These are phyloP conservation scores for Oscheius sp. DNA, from an alignment of 2,888 invertebrate species.

Conservation along the genomic window DNA sequence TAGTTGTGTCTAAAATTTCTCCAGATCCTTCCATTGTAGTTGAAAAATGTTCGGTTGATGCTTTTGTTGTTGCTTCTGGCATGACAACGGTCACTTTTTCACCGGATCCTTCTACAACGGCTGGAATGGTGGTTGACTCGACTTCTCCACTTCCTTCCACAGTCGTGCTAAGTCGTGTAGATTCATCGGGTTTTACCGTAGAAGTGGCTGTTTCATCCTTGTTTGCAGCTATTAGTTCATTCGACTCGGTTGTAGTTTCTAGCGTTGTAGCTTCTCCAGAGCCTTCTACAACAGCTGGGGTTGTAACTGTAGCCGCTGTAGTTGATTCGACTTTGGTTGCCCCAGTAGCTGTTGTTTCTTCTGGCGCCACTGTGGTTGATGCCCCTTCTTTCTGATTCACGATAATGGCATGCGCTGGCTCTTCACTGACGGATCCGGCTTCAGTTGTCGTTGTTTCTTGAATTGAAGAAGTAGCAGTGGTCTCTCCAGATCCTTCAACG, in stretches of 20 bases:
- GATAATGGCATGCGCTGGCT: constrained; percentile 25
- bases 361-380: neutral
- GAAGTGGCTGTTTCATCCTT: constrained; percentile 3
- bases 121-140: neutral
- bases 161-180: neutral
- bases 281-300: constrained; percentile 10
- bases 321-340: constrained; percentile 18
- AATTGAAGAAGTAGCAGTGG: neutral
- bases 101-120: constrained; percentile 19
- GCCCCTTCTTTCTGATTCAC: constrained; percentile 32
- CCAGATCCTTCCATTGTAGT: constrained; percentile 34
- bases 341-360: constrained; percentile 14
- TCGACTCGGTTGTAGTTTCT: constrained; percentile 12
- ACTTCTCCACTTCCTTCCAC: neutral
- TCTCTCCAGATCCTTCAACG: constrained; percentile 7
- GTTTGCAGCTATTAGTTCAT: constrained; percentile 19
- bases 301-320: neutral
- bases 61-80: too few relatives aligned
- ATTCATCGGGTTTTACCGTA: constrained; percentile 5
- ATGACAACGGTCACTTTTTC: constrained; percentile 21
- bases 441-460: neutral
- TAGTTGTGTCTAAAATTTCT: constrained; percentile 28
- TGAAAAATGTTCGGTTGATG: too few relatives aligned
- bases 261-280: constrained; percentile 1
- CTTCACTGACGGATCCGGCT: neutral